Evolutionary conservation across 2,888 invertebrate genomes (phyloP).

Genomic region (Platerodrilus igneus): DNA sequence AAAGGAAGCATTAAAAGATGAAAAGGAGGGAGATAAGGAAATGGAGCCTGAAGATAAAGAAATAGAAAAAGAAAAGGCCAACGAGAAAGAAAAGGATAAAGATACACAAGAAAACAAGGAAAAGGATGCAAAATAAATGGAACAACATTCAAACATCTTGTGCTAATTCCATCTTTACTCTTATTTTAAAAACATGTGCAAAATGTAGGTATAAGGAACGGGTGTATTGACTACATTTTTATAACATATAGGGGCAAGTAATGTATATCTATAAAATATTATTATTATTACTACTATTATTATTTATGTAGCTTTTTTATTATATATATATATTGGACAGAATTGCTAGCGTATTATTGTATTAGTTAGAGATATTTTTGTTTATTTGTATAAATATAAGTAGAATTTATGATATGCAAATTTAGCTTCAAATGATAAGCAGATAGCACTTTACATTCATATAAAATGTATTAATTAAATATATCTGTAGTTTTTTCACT

Average conservation of each 20-base stretch:
- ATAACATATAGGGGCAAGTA: constrained; percentile 32
- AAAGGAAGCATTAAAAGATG: constrained; percentile 62
- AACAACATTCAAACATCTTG: constrained; percentile 31
- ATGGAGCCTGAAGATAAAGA: constrained; percentile 63
- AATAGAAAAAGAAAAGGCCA: constrained; percentile 66
- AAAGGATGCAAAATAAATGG: constrained; percentile 54
- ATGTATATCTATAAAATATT: constrained; percentile 29
- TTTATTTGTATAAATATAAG: constrained; percentile 50
- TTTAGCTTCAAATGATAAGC: constrained; percentile 39
- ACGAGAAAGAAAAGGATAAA: no score
- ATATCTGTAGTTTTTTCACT: no score
- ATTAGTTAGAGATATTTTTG: constrained; percentile 47
- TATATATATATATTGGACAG: constrained; percentile 41
- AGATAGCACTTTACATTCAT: constrained; percentile 22
- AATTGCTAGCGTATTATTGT: constrained; percentile 40
- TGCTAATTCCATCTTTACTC: constrained; percentile 37
- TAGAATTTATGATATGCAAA: constrained; percentile 48
- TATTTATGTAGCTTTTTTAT: constrained; percentile 40
- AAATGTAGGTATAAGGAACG: constrained; percentile 45
- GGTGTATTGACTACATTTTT: constrained; percentile 35
- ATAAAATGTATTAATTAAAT: no score
- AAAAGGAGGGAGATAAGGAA: constrained; percentile 68
- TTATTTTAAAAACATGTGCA: constrained; percentile 44
- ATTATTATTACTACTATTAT: constrained; percentile 1
- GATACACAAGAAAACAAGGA: constrained; percentile 68